Percentiles rank a stretch among this genome's conserved stretches.
phyloP scores from a whole-genome alignment of 2,797 vertebrate genomes.

The Babyrousa celebensis region DNA sequence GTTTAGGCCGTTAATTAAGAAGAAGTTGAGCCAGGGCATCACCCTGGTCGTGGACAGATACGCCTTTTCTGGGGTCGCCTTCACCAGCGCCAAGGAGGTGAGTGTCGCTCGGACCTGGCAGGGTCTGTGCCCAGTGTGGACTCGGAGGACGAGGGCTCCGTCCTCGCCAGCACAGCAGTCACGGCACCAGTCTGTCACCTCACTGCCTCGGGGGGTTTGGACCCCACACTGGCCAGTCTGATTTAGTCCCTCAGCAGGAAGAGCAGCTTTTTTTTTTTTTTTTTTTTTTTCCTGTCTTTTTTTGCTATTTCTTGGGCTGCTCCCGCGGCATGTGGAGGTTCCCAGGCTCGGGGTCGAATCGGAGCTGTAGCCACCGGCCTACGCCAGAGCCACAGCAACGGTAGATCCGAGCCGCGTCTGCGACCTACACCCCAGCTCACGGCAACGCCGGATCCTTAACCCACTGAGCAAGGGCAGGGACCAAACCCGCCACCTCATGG shows the following conservation, averaged over 20 bases:
- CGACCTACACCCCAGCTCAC: no score
- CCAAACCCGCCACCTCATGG: no score
- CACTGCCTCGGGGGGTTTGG: no score
- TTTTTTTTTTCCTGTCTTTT: no score
- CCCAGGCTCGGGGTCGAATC: no score
- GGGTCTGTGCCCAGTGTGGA: rapidly evolving
- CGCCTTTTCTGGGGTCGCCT: slow-evolving; percentile 98
- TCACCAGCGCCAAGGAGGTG: slow-evolving; percentile 97
- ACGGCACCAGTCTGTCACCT: rapidly evolving
- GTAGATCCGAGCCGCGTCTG: no score
- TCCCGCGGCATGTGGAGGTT: no score
- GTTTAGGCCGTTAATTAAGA: slow-evolving; percentile 95
- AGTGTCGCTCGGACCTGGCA: slow-evolving; percentile 76
- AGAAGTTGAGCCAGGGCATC: slow-evolving; percentile 94
- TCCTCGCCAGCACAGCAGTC: not conserved
- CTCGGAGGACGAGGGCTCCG: not conserved
- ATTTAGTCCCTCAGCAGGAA: rapidly evolving
- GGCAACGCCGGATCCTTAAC: no score
- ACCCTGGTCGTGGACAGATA: slow-evolving; percentile 97
- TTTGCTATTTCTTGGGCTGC: no score
- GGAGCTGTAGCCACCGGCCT: no score
- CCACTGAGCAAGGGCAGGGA: no score
- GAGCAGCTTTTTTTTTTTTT: not conserved
- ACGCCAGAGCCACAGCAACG: no score
- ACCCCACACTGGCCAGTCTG: rapidly evolving